Evolutionary conservation across 2,113 vertebrate species (phyloP).

Genomic region (Nansenia antarctica): DNA sequence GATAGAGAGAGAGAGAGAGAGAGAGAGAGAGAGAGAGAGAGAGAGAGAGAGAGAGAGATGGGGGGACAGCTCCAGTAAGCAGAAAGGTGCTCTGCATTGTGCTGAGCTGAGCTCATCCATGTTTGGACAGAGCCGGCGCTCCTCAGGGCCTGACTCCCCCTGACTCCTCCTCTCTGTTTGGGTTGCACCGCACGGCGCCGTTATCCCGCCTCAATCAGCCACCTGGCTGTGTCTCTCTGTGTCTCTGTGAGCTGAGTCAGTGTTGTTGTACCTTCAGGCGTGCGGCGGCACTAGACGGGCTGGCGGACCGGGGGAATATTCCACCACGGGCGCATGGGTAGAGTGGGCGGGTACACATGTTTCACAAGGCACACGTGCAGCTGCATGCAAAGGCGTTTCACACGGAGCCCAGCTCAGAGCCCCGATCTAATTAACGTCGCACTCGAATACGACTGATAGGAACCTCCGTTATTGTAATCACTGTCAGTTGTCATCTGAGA

Average conservation of each 20-base stretch:
- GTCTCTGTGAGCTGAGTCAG: background rate
- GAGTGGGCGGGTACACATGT: background rate
- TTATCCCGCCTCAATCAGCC: constrained; percentile 8
- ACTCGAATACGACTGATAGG: constrained; percentile 24
- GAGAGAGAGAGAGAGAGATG: constrained; percentile 16
- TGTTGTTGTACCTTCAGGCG: background rate
- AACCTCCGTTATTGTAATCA: constrained; percentile 28
- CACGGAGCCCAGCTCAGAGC: constrained; percentile 3
- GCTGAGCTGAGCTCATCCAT: constrained; percentile 11
- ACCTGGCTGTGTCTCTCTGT: background rate
- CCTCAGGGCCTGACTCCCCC: no score
- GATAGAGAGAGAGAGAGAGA: no score
- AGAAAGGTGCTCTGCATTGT: constrained; percentile 12
- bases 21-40: background rate
- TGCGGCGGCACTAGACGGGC: no score
- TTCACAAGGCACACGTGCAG: background rate
- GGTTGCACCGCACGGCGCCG: background rate
- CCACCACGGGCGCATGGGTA: background rate
- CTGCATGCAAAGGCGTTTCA: constrained; percentile 14
- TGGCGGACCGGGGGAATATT: no score
- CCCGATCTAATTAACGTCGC: constrained; percentile 34
- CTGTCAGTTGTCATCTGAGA: constrained; percentile 32
- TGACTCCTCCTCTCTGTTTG: background rate
- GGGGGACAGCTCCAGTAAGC: constrained; percentile 9
- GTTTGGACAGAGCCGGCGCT: background rate